Conservation (phyloP, 64 coral and sea anemone species). For the Pachyseris speciosa region DNA sequence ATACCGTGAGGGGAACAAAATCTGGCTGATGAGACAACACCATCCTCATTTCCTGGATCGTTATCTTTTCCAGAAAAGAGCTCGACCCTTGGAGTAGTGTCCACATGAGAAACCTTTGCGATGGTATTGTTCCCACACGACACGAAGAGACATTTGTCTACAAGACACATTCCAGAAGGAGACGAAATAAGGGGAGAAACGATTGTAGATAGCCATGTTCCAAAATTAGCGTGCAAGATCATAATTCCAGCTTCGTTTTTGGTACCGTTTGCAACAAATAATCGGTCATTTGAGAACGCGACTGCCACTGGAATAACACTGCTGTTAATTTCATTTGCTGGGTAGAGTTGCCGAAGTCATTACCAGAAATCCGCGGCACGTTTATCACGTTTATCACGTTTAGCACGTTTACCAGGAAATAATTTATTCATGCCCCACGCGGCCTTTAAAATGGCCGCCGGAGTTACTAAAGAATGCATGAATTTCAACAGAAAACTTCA, state of each 20-base stretch:
- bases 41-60: constrained; percentile 47
- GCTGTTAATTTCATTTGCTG: background rate
- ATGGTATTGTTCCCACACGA: constrained; percentile 40
- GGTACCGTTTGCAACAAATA: constrained; percentile 50
- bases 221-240: constrained; percentile 49
- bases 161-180: constrained; percentile 17
- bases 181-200: constrained; percentile 41
- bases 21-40: constrained; percentile 30
- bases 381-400: no score
- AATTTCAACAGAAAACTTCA: no score
- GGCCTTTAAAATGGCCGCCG: no score
- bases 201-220: constrained; percentile 41
- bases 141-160: background rate
- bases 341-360: constrained; percentile 37
- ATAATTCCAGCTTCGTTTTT: constrained; percentile 32
- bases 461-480: no score
- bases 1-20: constrained; percentile 39
- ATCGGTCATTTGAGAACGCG: constrained; percentile 33
- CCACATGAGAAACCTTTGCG: constrained; percentile 10
- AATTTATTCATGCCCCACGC: no score
- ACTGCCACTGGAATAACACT: constrained; percentile 33
- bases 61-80: constrained; percentile 57
- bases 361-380: no score
- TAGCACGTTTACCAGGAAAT: no score
- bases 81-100: constrained; percentile 3